Evolutionary conservation across 2,113 vertebrate species (phyloP).

Genomic region (Anarrhichthys ocellatus): DNA sequence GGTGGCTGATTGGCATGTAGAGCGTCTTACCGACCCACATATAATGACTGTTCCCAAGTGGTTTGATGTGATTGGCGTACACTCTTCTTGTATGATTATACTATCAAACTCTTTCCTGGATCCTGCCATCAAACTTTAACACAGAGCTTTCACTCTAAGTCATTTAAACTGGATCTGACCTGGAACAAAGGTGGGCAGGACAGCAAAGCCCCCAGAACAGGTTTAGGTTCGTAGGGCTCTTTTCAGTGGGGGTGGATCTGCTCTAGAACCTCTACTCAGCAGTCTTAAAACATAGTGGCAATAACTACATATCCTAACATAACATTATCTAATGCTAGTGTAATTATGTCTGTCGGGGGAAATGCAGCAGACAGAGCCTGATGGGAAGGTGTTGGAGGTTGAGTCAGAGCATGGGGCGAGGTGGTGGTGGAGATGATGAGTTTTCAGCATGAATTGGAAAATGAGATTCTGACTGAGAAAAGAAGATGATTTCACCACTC

Average conservation of each 20-base stretch:
- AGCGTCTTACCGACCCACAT: no score
- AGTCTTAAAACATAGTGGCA: not conserved
- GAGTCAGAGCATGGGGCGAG: not conserved
- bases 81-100: no score
- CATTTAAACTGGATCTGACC: not conserved
- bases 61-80: not conserved
- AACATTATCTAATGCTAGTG: not conserved
- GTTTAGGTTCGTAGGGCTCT: not conserved
- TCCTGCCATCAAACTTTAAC: not conserved
- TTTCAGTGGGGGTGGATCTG: not conserved
- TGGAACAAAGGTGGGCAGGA: not conserved
- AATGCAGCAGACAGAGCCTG: not conserved
- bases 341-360: not conserved
- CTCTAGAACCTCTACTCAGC: not conserved
- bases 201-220: not conserved
- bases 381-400: not conserved
- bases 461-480: conserved; percentile 31
- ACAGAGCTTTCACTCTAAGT: not conserved
- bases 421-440: conserved; percentile 24
- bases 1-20: no score
- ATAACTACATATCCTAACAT: not conserved
- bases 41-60: no score
- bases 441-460: conserved; percentile 25
- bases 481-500: conserved; percentile 19
- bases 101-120: not conserved